phyloP scores from a whole-genome alignment of 2,797 vertebrate genomes.

The Menidia menidia region DNA sequence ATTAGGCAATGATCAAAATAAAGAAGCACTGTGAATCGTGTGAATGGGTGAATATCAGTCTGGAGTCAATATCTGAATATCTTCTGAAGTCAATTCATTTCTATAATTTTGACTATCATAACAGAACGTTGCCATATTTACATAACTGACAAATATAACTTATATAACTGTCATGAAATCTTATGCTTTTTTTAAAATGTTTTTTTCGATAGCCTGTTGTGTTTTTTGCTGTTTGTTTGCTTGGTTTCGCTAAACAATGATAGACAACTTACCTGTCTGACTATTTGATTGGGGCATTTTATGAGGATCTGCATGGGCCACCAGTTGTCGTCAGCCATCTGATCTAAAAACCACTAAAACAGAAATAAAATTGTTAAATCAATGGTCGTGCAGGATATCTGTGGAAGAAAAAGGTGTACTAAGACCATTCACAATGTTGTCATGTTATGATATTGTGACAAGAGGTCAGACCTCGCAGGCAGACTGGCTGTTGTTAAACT shows the following conservation, averaged over 20 bases:
- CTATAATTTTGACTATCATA: no score
- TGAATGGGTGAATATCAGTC: no score
- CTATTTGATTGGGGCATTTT: constrained; percentile 99
- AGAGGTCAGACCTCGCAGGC: constrained; percentile 91
- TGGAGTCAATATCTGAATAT: no score
- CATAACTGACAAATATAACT: no score
- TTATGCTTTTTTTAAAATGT: background rate
- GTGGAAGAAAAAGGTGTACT: no score
- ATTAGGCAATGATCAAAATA: no score
- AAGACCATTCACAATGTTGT: background rate
- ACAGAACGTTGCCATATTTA: no score
- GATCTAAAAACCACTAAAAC: constrained; percentile 97
- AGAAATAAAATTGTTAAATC: background rate
- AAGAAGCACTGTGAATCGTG: no score
- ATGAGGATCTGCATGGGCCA: constrained; percentile 99
- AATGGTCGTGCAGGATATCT: background rate
- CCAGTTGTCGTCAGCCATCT: constrained; percentile 99
- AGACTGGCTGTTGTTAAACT: constrained; percentile 99
- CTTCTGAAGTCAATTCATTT: no score
- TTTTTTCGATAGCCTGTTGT: background rate
- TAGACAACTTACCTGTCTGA: constrained; percentile 88
- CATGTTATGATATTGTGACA: background rate
- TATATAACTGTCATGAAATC: no score
- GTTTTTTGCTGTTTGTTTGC: no score
- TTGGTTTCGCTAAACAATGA: background rate